These are phyloP conservation scores for Phainopepla nitens DNA, from an alignment of 2,113 vertebrate genomes.

Conservation along the genomic window DNA sequence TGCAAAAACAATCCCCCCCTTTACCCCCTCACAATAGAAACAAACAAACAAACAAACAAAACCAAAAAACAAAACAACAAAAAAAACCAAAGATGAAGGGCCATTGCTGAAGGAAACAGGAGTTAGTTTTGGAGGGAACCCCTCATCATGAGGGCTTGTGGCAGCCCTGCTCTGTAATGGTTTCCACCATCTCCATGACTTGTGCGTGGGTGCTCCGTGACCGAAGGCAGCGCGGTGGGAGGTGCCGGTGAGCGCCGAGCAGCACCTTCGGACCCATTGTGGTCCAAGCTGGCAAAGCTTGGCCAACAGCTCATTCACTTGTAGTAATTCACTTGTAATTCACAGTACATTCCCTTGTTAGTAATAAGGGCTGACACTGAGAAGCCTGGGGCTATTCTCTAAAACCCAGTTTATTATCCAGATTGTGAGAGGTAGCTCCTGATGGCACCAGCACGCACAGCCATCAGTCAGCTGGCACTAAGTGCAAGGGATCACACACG, in stretches of 20 bases:
- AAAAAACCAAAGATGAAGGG: neutral
- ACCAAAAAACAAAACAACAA: neutral
- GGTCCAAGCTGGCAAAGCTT: neutral
- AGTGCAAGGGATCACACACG: neutral
- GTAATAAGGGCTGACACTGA: neutral
- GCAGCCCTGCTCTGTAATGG: neutral
- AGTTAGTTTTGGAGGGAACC: neutral
- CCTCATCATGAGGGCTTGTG: neutral
- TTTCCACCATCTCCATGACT: neutral
- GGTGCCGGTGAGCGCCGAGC: neutral
- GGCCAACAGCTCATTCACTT: neutral
- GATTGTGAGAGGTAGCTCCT: neutral
- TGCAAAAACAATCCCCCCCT: neutral
- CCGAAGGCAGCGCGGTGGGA: neutral
- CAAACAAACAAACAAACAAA: neutral
- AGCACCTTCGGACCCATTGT: neutral
- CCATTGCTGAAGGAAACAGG: neutral
- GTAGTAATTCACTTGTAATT: too few species aligned
- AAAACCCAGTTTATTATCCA: neutral
- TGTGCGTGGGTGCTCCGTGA: neutral
- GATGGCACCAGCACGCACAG: neutral
- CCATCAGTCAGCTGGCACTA: neutral
- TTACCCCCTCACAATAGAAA: neutral
- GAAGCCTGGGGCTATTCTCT: neutral
- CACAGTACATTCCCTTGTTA: accelerated